Evolutionary conservation across 2,797 vertebrate genomes (phyloP), one percentile per base, ranked within the genome.

Genomic region (Sebastes trivittatus): DNA sequence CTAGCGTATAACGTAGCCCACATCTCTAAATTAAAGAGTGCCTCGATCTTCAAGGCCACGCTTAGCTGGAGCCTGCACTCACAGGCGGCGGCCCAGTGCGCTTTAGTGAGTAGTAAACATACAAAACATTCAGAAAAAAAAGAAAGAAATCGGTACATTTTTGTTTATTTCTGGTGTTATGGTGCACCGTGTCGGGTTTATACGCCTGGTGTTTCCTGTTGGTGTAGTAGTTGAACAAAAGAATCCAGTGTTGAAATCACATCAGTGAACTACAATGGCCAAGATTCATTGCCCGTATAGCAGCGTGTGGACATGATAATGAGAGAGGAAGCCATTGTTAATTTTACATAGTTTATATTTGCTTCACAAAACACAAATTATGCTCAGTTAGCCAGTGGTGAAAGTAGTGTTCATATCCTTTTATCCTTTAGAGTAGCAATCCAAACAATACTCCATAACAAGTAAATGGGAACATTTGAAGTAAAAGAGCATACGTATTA

Each of bases 1-100:
- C 88, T 86, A 90, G 87, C 42, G 29, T 74, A 89, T 86, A 84
- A 4, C 8, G 32, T 65, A 80, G 80, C 87, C 91, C 91, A 75
- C 81, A 87, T 22, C 20, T 79, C 82, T 42, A 90, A 93, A 93
- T 94, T 92, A 93, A 78, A 94, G 93, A 87, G 86, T 78, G 64
- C 71, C 81, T 80, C 34, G 1, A 75, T 80, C 81, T 87, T 90
- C 85, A 88, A 86, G 87, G 83, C 83, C 58, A 32, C 22, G 36
- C 75, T 91, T 29, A 70, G 79, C 77, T 49, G 36, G 52, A 84
- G 71, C 68, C 81, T 42, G 64, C 23, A 18, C 69, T 87, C 64
- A 72, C 46, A 89, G 65, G 68, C 23, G 25, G 80, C 81, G 68
- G 70, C 42, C 7, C 72, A 59, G 25, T 32, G 68, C 13, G 3